Base-by-base conservation (phyloP, 2,113 vertebrate species). In the Mobula hypostoma region DNA sequence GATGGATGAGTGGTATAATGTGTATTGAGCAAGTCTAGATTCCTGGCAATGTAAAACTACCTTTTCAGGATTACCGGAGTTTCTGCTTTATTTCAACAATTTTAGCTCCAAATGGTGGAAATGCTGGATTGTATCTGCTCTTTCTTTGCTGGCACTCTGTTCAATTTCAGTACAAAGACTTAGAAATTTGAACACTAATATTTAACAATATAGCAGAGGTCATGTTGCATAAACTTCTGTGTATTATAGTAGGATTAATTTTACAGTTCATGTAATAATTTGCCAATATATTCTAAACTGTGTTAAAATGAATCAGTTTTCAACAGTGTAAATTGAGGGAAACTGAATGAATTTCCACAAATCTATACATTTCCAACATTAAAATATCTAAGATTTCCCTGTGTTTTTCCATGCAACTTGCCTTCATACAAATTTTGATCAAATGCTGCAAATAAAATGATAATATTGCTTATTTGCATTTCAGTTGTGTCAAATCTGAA, bases 21-120 rank as follows among this genome's bases (percentile, higher is more conserved):
- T 97, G 96, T 96, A 97, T 96, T 97, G 97, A 98, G 97, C 97
- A 98, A 97, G 96, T 97, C 95, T 97, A 97, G 97, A 96, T 97
- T 94, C 95, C 96, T 95, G 95, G 95, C 97, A 97, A 97, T 96
- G 97, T 96, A 98, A 98, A 96, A 96, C 96, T 96, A 97, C 97
- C 97, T 97, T 97, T 97, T 96, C 97, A 98, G 98, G 97, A 97
- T 97, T 97, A 97, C 97, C 97, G 95, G 96, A 94, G 97, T 97
- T 97, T 56, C 98, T 98, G 98, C 95, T 97, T 97, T 98, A 96
- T 96, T 97, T 98, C 97, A 98, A 96, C 96, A 96, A 96, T 96
- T 96, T 97, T 97, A 97, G 97, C 96, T 96, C 97, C 97, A 97
- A 97, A 97, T 96, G 97, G 97, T 95, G 93, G 94, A 95, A 95